Base-by-base conservation (phyloP, 2,888 invertebrate genomes). In the Agonopterix arenella region DNA sequence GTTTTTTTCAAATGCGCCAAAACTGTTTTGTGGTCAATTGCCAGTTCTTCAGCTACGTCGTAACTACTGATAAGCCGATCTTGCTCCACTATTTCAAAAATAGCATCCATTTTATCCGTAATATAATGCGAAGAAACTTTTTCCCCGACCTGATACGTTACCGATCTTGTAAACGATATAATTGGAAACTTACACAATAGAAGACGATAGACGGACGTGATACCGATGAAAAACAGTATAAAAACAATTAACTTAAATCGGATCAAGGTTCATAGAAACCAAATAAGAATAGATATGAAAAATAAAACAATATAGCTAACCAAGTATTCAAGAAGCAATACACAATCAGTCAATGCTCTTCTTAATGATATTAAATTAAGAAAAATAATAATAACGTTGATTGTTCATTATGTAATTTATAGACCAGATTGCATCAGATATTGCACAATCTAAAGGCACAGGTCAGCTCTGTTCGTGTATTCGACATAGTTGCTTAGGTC, bases 341-440 rank as follows among this genome's bases (percentile, higher is more conserved):
- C 28, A 46, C 13, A 8, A 11, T 40, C 11, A 44, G 38, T 11
- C 18, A 44, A 11, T 44, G 9, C 28, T 28, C 28, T 28, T 28
- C 38, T 38, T 44, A 37, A 38, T 8, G 36, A 11, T 37, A n/a
- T 11, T 36, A 16, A 41, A 46, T 45, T 41, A 46, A 40, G 36
- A 41, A 8, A 44, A 16, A 46, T 13, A 36, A 55, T 45, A 55
- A 56, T 50, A 50, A 56, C 54, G 54, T 49, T 54, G 51, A 51
- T 51, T 51, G 56, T 52, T 47, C 41, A 38, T 57, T 52, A 40
- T 61, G 69, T 52, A 71, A 74, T 53, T 50, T 51, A 44, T 60
- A 55, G 48, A 45, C 28, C 47, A 8, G 62, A 64, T 80, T 79
- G 75, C 80, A 56, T 80, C 80, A 80, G 73, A 64, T 51, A 66